phyloP scores from a whole-genome alignment of 2,888 invertebrate genomes.

The Cheilosia pagana region DNA sequence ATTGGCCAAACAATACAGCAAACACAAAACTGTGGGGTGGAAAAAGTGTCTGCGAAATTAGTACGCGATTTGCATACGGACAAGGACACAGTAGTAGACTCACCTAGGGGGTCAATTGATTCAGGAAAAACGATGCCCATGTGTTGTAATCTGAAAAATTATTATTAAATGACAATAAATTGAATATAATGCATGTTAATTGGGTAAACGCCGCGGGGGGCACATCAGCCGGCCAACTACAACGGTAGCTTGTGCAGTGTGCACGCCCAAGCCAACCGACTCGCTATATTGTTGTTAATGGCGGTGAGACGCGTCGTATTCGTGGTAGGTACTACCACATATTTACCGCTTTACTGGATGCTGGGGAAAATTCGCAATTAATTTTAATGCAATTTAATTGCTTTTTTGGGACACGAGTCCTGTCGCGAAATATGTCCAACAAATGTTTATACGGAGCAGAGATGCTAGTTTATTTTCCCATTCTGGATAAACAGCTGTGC shows the following conservation, averaged over 20 bases:
- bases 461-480: slow-evolving; percentile 1
- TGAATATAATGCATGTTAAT: slow-evolving; percentile 72
- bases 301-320: background rate
- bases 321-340: background rate
- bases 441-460: background rate
- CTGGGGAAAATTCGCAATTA: slow-evolving; percentile 77
- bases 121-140: slow-evolving; percentile 35
- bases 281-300: slow-evolving; percentile 32
- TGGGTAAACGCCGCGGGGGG: slow-evolving; percentile 38
- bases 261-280: background rate
- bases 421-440: background rate
- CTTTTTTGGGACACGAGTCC: slow-evolving; percentile 76
- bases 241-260: too few species aligned
- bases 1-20: slow-evolving; percentile 5
- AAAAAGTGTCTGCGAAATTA: slow-evolving; percentile 18
- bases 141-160: slow-evolving; percentile 68
- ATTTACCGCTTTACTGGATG: slow-evolving; percentile 17
- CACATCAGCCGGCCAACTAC: background rate
- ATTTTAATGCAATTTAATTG: slow-evolving; percentile 82
- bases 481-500: background rate
- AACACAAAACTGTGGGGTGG: background rate
- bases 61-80: slow-evolving; percentile 47
- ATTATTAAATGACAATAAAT: slow-evolving; percentile 72
- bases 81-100: background rate
- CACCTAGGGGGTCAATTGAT: slow-evolving; percentile 34